Evolutionary conservation across 2,113 vertebrate genomes (phyloP).

Genomic region (Onychostruthus taczanowskii): DNA sequence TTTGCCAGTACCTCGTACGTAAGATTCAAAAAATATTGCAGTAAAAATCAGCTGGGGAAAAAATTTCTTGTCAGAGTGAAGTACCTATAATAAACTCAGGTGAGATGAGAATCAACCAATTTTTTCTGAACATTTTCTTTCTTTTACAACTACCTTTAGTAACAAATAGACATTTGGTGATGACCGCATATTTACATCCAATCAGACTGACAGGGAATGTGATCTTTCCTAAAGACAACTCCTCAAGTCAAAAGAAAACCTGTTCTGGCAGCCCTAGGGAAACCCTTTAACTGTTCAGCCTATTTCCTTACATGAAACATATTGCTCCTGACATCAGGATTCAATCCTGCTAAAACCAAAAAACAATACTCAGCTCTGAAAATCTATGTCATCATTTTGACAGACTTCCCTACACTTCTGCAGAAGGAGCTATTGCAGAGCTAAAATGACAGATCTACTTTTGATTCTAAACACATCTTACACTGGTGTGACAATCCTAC

Average conservation of each 20-base stretch:
- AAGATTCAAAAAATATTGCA: background rate
- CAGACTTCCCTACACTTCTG: background rate
- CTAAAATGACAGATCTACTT: background rate
- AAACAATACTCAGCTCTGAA: background rate
- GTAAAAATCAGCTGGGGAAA: background rate
- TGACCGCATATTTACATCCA: background rate
- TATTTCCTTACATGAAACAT: background rate
- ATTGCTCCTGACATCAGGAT: background rate
- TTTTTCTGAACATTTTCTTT: background rate
- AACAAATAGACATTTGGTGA: background rate
- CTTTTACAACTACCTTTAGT: background rate
- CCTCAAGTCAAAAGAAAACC: background rate
- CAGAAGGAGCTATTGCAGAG: background rate
- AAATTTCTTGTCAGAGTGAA: background rate
- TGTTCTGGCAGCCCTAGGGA: background rate
- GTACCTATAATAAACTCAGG: background rate
- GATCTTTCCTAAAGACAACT: background rate
- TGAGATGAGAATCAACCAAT: background rate
- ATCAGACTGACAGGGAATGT: background rate
- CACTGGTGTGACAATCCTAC: background rate
- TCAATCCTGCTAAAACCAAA: background rate
- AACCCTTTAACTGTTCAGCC: background rate
- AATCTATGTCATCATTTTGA: background rate
- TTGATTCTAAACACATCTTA: background rate
- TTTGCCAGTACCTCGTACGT: background rate